A percentile compares a stretch with the other conserved stretches of the same genome.
Conservation (phyloP, 2,888 invertebrate genomes). For the Dryococelus australis region DNA sequence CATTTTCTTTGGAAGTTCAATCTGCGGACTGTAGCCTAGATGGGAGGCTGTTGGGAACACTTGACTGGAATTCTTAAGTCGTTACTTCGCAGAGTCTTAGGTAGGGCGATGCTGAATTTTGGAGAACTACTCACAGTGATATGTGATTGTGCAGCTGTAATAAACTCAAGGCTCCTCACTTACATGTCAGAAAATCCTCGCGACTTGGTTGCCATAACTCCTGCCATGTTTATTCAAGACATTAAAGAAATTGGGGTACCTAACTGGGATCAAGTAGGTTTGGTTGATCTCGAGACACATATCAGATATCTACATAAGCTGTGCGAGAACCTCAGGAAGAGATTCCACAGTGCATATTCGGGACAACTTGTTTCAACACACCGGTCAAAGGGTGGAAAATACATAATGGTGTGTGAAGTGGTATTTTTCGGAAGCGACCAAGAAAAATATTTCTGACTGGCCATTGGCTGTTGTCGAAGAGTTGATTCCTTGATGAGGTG, state of each 20-base stretch:
- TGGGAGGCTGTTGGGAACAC: conserved; percentile 59
- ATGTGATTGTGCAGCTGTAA: conserved; percentile 52
- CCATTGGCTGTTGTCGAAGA: neutral
- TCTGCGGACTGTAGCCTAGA: conserved; percentile 56
- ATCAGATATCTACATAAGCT: neutral
- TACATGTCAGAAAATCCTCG: conserved; percentile 48
- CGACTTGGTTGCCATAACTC: conserved; percentile 36
- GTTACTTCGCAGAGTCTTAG: conserved; percentile 54
- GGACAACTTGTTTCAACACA: neutral
- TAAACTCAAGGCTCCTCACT: conserved; percentile 55
- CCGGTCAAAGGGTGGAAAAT: neutral
- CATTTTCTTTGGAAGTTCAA: conserved; percentile 51
- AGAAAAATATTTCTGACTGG: neutral
- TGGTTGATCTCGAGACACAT: neutral
- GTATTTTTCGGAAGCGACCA: neutral
- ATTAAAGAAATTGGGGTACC: neutral
- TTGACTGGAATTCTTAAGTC: conserved; percentile 55
- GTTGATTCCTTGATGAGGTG: neutral
- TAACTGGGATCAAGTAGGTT: neutral
- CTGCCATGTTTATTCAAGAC: neutral
- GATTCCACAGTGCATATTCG: neutral
- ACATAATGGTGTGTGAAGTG: neutral
- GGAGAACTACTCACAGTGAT: conserved; percentile 52
- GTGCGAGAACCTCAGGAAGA: neutral
- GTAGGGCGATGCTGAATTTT: conserved; percentile 50